Conservation (phyloP, 2,888 invertebrate genomes). For the Pyrgus malvae region DNA sequence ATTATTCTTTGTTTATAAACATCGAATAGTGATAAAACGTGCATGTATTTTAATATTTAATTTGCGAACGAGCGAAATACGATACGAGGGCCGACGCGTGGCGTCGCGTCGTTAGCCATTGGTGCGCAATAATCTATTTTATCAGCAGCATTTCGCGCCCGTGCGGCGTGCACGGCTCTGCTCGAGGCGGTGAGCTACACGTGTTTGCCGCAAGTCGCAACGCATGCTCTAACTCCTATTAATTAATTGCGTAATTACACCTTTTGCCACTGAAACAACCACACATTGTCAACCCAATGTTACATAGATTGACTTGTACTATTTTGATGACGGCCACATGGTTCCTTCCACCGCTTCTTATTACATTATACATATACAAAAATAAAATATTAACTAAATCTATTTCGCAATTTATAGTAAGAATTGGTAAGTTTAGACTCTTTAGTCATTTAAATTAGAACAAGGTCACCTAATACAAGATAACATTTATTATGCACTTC, state of each 20-base stretch:
- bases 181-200: slow-evolving; percentile 28
- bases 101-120: slow-evolving; percentile 22
- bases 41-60: slow-evolving; percentile 10
- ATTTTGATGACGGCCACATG: too few species aligned
- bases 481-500: too few species aligned
- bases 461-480: too few species aligned
- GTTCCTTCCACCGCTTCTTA: too few species aligned
- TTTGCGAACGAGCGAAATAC: slow-evolving; percentile 1
- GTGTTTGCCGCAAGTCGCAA: slow-evolving; percentile 10
- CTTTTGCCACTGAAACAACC: not conserved
- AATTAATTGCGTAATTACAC: slow-evolving; percentile 15
- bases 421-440: too few species aligned
- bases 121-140: slow-evolving; percentile 28
- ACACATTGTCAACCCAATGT: not conserved
- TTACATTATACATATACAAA: too few species aligned
- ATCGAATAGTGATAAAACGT: slow-evolving; percentile 2
- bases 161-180: slow-evolving; percentile 17
- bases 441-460: too few species aligned
- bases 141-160: slow-evolving; percentile 11
- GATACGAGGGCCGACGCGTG: slow-evolving; percentile 1
- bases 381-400: too few species aligned
- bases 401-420: too few species aligned
- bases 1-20: slow-evolving; percentile 9
- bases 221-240: slow-evolving; percentile 15
- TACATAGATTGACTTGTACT: too few species aligned